phyloP scores from a whole-genome alignment of 2,888 invertebrate genomes.

The Erannis defoliaria region DNA sequence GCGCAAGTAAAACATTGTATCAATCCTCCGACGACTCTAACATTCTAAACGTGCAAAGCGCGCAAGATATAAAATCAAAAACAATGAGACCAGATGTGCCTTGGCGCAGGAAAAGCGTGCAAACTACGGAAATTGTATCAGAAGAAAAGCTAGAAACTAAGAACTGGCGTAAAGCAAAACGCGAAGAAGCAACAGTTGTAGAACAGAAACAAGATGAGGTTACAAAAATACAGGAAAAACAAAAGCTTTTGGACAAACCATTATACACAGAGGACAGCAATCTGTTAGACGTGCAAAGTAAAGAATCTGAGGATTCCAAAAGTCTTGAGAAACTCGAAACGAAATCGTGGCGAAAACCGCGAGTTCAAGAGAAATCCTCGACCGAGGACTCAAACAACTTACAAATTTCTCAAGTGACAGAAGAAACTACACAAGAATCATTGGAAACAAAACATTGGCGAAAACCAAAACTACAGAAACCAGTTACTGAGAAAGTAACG shows the following conservation, averaged over 20 bases:
- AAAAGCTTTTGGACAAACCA: constrained; percentile 45
- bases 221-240: constrained; percentile 28
- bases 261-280: constrained; percentile 50
- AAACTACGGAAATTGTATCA: constrained; percentile 45
- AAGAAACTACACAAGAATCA: constrained; percentile 35
- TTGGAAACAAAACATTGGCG: constrained; percentile 36
- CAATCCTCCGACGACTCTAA: constrained; percentile 76
- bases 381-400: constrained; percentile 43
- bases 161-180: constrained; percentile 62
- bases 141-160: constrained; percentile 54
- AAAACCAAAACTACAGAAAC: constrained; percentile 36
- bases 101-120: constrained; percentile 66
- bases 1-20: constrained; percentile 57
- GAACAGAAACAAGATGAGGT: constrained; percentile 31
- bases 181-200: constrained; percentile 19
- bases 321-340: constrained; percentile 43
- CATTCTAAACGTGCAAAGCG: constrained; percentile 67
- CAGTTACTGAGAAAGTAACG: constrained; percentile 2
- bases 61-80: constrained; percentile 66
- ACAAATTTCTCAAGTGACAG: constrained; percentile 25
- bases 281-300: constrained; percentile 47
- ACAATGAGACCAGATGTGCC: constrained; percentile 61
- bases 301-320: constrained; percentile 45
- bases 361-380: constrained; percentile 47
- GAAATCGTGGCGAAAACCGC: constrained; percentile 66